Conservation (phyloP, 2,113 vertebrate species). For the Datnioides undecimradiatus region DNA sequence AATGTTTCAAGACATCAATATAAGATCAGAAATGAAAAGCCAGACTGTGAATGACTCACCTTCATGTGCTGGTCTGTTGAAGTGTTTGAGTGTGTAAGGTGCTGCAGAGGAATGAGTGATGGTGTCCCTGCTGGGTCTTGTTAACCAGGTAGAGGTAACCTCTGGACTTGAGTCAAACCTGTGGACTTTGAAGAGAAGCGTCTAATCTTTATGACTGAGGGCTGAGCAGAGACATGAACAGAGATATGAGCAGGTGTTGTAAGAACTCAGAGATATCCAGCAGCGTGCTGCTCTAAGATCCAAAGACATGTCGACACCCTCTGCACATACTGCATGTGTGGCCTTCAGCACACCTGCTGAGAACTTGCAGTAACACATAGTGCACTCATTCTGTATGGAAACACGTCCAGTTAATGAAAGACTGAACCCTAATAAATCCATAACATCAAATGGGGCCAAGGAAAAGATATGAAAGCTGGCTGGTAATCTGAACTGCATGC, state of each 20-base stretch:
- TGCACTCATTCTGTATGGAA: background rate
- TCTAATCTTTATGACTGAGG: constrained; percentile 70
- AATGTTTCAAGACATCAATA: background rate
- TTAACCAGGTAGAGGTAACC: constrained; percentile 50
- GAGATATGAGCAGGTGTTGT: constrained; percentile 37
- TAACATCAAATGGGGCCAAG: background rate
- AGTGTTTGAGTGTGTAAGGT: background rate
- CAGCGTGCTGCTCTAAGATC: background rate
- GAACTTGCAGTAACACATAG: background rate
- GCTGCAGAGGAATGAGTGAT: constrained; percentile 10
- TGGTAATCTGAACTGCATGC: background rate
- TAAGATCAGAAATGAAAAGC: background rate
- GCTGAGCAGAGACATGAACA: background rate
- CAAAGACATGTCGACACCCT: background rate
- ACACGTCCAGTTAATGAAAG: background rate
- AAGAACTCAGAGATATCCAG: constrained; percentile 26
- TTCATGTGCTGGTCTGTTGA: background rate
- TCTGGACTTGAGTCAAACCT: constrained; percentile 57
- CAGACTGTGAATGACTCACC: constrained; percentile 56
- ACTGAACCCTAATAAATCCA: background rate
- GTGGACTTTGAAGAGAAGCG: constrained; percentile 32
- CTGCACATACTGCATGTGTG: background rate
- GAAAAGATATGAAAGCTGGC: background rate
- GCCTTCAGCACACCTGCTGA: background rate
- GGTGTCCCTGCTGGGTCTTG: constrained; percentile 20